Percentiles rank a stretch among this genome's conserved stretches.
These are phyloP conservation scores for Drosophila sordidula DNA, from an alignment of 2,888 invertebrate genomes.

Conservation along the genomic window DNA sequence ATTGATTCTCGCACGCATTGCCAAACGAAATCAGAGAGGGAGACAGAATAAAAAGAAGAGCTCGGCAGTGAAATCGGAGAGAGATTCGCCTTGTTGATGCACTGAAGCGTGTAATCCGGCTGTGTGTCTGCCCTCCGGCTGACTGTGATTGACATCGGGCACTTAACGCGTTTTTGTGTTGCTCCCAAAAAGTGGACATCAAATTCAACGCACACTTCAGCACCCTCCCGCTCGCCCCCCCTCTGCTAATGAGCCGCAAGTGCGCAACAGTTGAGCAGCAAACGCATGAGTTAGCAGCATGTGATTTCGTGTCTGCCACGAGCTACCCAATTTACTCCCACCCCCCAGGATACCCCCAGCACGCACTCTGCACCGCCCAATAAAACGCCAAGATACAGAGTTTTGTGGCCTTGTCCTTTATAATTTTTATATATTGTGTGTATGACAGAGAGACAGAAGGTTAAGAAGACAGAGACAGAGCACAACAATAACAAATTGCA, in stretches of 20 bases:
- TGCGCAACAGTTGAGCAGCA: conserved; percentile 68
- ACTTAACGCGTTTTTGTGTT: conserved; percentile 68
- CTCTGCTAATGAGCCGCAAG: conserved; percentile 69
- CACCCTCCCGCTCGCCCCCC: conserved; percentile 23
- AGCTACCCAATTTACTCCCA: conserved; percentile 1
- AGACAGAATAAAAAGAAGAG: not conserved
- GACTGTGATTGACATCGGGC: conserved; percentile 69
- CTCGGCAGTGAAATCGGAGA: conserved; percentile 7
- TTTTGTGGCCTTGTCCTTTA: conserved; percentile 53
- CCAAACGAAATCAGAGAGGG: conserved; percentile 1
- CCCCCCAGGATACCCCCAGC: too few relatives aligned
- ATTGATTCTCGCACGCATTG: conserved; percentile 58
- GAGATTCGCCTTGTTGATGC: conserved; percentile 23
- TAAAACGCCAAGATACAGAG: conserved; percentile 32
- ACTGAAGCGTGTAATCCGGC: conserved; percentile 65
- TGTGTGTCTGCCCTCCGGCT: conserved; percentile 36
- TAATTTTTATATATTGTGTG: conserved; percentile 34
- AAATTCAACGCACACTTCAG: not conserved
- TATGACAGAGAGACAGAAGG: conserved; percentile 1
- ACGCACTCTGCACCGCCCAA: not conserved
- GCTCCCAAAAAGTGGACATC: conserved; percentile 31
- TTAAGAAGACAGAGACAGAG: conserved; percentile 7
- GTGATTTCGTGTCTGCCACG: conserved; percentile 24
- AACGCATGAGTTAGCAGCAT: conserved; percentile 28
- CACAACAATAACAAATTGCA: conserved; percentile 45